Evolutionary conservation across 2,888 invertebrate species (phyloP), one percentile per base, ranked within the genome.

Genomic region (Drosophila dives): DNA sequence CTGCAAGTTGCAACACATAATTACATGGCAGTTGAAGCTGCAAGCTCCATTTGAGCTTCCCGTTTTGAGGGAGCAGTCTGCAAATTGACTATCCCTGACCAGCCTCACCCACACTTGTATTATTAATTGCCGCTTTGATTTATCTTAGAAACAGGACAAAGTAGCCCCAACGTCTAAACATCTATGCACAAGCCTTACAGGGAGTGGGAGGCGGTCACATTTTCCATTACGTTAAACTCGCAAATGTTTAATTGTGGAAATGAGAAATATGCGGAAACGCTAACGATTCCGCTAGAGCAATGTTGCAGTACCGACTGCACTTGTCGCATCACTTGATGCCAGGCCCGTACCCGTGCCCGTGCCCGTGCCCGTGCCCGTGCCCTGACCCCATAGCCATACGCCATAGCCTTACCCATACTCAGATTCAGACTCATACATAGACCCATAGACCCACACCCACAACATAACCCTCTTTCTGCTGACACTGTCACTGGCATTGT

Each of bases 221-320:
- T 80, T 80, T 80, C 73, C 81, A 75, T 81, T 68, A 81, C 81
- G 78, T 81, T 80, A 81, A 71, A 72, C 81, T 81, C 75, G 74
- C 77, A 80, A 77, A 86, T 89, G 89, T 87, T 90, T 89, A 89
- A 89, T 89, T 90, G 90, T 89, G 87, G 87, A 89, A 89, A 89
- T 90, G 88, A 87, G 90, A 89, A 90, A 89, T 90, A 89, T 89
- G 88, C 88, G 88, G 88, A 89, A 89, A 85, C 88, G 88, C 84
- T 86, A 84, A 86, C 90, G 86, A 87, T 90, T 87, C 89, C 89
- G 87, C 86, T 88, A 74, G 89, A 88, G 80, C 84, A 83, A 90
- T 80, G 77, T 56, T 70, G 62, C 80, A 68, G 75, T 82, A 75
- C 77, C 75, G 73, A 48, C 84, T 89, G 89, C 89, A 86, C 90